Conservation (phyloP, 1,140 invertebrate genomes). For the Musca vetustissima region DNA sequence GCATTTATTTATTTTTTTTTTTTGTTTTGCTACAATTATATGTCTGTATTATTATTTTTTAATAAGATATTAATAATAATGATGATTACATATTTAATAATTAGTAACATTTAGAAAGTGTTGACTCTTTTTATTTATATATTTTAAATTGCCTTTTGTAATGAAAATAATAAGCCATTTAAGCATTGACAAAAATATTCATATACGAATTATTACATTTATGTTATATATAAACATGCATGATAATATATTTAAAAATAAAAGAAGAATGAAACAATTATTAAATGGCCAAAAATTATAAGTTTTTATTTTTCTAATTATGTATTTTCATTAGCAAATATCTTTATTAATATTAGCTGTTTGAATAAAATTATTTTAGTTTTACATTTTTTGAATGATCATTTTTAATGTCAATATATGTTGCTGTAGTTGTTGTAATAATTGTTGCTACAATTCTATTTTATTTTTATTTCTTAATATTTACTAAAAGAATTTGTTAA, state of each 20-base stretch:
- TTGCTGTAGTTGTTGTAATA: no score
- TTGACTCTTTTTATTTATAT: background rate
- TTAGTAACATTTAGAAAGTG: slow-evolving; percentile 17
- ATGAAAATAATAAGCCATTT: background rate
- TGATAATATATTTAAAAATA: no score
- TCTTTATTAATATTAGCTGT: background rate
- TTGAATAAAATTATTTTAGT: no score
- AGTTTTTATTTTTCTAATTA: background rate
- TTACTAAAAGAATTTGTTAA: slow-evolving; percentile 2
- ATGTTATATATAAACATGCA: no score
- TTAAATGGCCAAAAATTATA: background rate
- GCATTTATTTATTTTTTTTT: slow-evolving; percentile 4
- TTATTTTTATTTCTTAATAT: background rate
- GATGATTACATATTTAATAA: slow-evolving; percentile 1
- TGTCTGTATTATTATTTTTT: slow-evolving; percentile 1
- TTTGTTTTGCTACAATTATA: slow-evolving; percentile 15
- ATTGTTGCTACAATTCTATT: no score
- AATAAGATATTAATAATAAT: slow-evolving; percentile 3
- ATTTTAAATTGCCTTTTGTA: background rate
- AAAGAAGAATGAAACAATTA: no score
- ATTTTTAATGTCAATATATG: no score
- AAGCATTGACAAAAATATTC: no score
- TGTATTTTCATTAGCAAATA: background rate
- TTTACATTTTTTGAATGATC: background rate
- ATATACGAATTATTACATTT: no score